Evolutionary conservation across 2,113 vertebrate genomes (phyloP).

Genomic region (Pyxicephalus adspersus): DNA sequence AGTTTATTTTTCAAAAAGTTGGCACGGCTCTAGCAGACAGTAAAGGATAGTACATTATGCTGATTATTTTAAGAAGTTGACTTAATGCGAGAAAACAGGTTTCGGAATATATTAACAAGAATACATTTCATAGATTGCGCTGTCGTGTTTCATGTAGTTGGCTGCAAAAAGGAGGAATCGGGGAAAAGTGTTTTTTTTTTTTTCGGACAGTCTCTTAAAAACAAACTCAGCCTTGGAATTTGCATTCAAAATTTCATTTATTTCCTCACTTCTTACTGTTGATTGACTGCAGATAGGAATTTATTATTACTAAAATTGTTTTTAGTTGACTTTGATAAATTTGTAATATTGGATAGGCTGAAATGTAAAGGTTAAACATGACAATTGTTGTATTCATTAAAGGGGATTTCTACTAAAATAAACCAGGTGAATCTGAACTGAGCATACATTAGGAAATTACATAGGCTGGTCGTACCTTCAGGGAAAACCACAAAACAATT

Average conservation of each 20-base stretch:
- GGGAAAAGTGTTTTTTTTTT: no score
- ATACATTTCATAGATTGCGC: conserved; percentile 28
- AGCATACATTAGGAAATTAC: no score
- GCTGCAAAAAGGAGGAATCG: neutral
- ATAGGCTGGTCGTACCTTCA: no score
- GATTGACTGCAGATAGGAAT: neutral
- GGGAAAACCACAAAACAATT: no score
- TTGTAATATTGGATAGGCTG: no score
- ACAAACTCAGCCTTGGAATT: neutral
- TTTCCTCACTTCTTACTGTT: neutral
- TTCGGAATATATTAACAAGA: conserved; percentile 54
- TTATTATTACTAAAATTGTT: neutral
- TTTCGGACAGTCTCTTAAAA: no score
- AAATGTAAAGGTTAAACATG: no score
- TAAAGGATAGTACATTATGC: conserved; percentile 49
- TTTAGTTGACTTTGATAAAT: no score
- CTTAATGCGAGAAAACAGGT: conserved; percentile 64
- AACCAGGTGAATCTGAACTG: no score
- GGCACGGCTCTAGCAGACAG: conserved; percentile 23
- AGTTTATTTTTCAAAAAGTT: conserved; percentile 51
- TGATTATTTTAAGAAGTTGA: conserved; percentile 52
- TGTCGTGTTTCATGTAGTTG: conserved; percentile 6
- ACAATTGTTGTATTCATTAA: no score
- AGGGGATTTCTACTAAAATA: no score
- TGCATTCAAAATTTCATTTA: no score